phyloP scores from a whole-genome alignment of 2,113 vertebrate species.

The Phylloscopus trochiloides region DNA sequence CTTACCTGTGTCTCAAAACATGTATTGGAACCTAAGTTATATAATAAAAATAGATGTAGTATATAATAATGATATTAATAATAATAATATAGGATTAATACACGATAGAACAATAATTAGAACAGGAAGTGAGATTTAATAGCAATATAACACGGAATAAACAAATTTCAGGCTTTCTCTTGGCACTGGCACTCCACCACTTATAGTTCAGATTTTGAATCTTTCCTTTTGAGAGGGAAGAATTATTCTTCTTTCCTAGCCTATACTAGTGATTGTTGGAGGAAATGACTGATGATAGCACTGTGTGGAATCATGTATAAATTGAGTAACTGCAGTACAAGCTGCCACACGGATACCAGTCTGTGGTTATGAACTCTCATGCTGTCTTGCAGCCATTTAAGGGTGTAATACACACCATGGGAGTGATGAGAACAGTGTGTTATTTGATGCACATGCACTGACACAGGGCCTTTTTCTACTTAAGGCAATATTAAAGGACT shows the following conservation, averaged over 20 bases:
- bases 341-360: background rate
- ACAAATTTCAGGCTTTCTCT: background rate
- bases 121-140: background rate
- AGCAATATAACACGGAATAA: background rate
- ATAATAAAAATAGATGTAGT: background rate
- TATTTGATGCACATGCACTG: background rate
- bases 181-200: background rate
- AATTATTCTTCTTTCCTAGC: background rate
- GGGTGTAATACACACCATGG: background rate
- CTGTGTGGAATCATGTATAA: background rate
- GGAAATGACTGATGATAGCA: background rate
- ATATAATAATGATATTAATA: background rate
- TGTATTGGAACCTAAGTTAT: background rate
- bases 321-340: background rate
- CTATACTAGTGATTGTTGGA: background rate
- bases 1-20: background rate
- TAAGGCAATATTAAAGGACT: background rate
- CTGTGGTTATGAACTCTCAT: background rate
- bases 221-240: background rate
- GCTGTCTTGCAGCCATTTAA: background rate
- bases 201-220: background rate
- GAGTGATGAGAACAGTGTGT: background rate
- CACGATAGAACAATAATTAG: background rate
- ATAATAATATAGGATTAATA: background rate
- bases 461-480: background rate